Evolutionary conservation across 2,888 invertebrate genomes (phyloP).

Genomic region (Leistus spinibarbis): DNA sequence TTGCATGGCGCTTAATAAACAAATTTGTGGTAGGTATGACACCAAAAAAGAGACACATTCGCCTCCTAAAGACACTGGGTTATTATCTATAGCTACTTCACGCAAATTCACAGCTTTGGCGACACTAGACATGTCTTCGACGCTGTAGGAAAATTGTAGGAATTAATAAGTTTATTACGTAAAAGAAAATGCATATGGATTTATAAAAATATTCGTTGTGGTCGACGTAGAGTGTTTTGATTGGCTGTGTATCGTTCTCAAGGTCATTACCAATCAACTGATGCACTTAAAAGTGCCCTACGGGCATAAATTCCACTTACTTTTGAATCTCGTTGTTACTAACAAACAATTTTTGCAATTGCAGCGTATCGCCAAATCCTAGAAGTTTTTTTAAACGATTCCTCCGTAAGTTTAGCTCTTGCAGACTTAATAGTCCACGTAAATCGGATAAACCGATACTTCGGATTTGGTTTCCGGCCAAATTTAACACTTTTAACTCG

Average conservation of each 20-base stretch:
- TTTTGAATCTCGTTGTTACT: slow-evolving; percentile 79
- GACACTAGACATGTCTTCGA: slow-evolving; percentile 85
- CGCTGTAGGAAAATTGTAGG: slow-evolving; percentile 59
- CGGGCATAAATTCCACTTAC: too few relatives aligned
- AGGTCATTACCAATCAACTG: too few relatives aligned
- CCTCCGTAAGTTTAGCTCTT: slow-evolving; percentile 87
- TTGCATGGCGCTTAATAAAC: slow-evolving; percentile 77
- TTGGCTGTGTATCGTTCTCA: too few relatives aligned
- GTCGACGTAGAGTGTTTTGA: not conserved
- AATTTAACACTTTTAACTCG: slow-evolving; percentile 87
- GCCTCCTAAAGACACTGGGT: slow-evolving; percentile 79
- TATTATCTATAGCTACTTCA: slow-evolving; percentile 87
- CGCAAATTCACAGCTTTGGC: slow-evolving; percentile 76
- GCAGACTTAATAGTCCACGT: slow-evolving; percentile 75
- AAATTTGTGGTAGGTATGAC: slow-evolving; percentile 76
- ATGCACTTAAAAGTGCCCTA: too few relatives aligned
- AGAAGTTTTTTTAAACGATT: slow-evolving; percentile 81
- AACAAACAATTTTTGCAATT: slow-evolving; percentile 78
- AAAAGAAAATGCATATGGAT: not conserved
- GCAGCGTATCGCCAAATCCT: slow-evolving; percentile 79
- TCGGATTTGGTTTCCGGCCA: slow-evolving; percentile 89
- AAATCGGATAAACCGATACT: slow-evolving; percentile 78
- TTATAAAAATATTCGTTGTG: slow-evolving; percentile 41
- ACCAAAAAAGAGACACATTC: slow-evolving; percentile 84
- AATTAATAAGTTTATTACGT: not conserved